Percentiles rank a stretch among this genome's conserved stretches.
Conservation (phyloP, 1,140 invertebrate genomes). For the Venturia canescens region DNA sequence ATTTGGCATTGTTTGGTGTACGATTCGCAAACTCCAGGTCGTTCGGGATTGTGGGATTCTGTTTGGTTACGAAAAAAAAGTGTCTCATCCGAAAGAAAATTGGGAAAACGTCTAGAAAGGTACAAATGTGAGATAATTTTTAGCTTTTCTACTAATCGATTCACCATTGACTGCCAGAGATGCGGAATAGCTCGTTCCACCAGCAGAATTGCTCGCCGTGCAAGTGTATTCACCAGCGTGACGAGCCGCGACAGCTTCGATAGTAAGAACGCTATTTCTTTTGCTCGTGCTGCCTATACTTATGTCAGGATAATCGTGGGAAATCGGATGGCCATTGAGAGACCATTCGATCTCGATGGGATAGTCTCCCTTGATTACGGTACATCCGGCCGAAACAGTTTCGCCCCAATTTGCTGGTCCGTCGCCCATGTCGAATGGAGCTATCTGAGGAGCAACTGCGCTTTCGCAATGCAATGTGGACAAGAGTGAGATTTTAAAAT, state of each 20-base stretch:
- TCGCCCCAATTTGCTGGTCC: conserved; percentile 81
- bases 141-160: no score
- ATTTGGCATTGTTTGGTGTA: no score
- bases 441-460: conserved; percentile 73
- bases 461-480: neutral
- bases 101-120: no score
- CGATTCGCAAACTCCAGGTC: no score
- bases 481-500: neutral
- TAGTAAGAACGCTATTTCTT: conserved; percentile 75
- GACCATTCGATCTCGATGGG: conserved; percentile 77
- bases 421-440: conserved; percentile 77
- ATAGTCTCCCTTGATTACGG: conserved; percentile 79
- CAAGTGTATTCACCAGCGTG: conserved; percentile 82
- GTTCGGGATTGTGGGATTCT: no score
- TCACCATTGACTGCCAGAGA: conserved; percentile 84
- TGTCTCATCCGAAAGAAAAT: no score
- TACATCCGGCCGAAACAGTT: conserved; percentile 77
- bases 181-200: conserved; percentile 80
- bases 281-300: conserved; percentile 75
- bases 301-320: conserved; percentile 56
- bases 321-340: conserved; percentile 63
- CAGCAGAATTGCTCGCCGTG: conserved; percentile 84
- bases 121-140: no score
- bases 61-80: no score
- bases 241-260: conserved; percentile 80